These are phyloP conservation scores for Mus spretus DNA, from an alignment of 2,797 vertebrate genomes.

Conservation along the genomic window DNA sequence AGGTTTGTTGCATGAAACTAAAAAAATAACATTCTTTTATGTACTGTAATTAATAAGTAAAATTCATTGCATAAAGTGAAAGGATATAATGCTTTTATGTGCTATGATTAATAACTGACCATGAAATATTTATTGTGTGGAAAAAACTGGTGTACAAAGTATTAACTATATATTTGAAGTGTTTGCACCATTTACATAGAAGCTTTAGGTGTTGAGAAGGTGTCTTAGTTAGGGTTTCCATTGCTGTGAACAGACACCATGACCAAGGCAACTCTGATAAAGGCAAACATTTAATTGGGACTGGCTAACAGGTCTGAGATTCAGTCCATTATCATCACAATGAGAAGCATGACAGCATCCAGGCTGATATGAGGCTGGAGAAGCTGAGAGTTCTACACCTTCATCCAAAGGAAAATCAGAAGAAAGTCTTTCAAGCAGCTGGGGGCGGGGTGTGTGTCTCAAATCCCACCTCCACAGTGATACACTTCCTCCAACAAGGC, in stretches of 20 bases:
- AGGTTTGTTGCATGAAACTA: neutral
- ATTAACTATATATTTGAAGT: neutral
- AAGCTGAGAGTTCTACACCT: neutral
- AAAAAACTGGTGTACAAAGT: conserved; percentile 1
- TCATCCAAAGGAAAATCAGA: neutral
- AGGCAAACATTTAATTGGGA: neutral
- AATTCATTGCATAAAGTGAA: neutral
- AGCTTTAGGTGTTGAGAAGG: neutral
- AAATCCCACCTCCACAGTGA: neutral
- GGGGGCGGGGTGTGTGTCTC: neutral
- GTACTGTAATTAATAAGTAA: neutral
- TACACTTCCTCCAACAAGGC: neutral
- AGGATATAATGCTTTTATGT: neutral
- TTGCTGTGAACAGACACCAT: neutral
- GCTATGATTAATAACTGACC: neutral
- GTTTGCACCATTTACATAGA: neutral
- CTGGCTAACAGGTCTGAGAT: neutral
- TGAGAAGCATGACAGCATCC: neutral
- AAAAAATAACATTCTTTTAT: neutral
- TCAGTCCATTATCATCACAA: neutral
- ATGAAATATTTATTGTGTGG: neutral
- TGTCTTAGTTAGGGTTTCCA: neutral
- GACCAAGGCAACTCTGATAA: neutral
- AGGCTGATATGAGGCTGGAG: neutral
- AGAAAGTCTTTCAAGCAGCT: neutral